Evolutionary conservation across 1,140 invertebrate genomes (phyloP).

Genomic region (Caenorhabditis elegans): DNA sequence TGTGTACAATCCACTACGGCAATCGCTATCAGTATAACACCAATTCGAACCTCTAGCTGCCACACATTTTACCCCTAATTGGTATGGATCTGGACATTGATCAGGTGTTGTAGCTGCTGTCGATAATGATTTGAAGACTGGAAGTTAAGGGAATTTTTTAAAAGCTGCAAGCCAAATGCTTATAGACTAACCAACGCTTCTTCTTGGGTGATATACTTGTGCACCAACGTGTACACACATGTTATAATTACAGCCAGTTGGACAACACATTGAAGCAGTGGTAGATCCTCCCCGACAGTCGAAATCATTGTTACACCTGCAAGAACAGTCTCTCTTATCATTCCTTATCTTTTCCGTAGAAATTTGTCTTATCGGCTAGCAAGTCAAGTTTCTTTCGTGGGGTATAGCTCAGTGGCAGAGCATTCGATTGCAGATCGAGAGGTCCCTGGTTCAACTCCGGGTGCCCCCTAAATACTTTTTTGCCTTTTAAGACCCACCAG

Average conservation of each 20-base stretch:
- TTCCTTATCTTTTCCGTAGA: background rate
- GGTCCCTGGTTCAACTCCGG: conserved; percentile 70
- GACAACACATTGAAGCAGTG: conserved; percentile 37
- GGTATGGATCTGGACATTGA: conserved; percentile 37
- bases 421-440: conserved; percentile 71
- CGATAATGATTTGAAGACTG: conserved; percentile 29
- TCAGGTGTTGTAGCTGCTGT: background rate
- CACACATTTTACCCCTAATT: conserved; percentile 29
- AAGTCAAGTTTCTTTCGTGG: background rate
- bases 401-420: conserved; percentile 70
- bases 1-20: conserved; percentile 7
- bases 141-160: background rate
- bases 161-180: background rate
- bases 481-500: background rate
- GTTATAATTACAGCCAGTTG: conserved; percentile 38
- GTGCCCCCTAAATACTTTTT: conserved; percentile 51
- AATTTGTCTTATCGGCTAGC: background rate
- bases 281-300: conserved; percentile 36
- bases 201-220: conserved; percentile 20
- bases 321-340: background rate
- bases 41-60: background rate
- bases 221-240: conserved; percentile 39
- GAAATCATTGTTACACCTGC: conserved; percentile 35
- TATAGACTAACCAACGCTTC: conserved; percentile 33
- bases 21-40: conserved; percentile 27